Base-by-base conservation (phyloP, 1,140 invertebrate genomes). In the Drosophila oshimai region DNA sequence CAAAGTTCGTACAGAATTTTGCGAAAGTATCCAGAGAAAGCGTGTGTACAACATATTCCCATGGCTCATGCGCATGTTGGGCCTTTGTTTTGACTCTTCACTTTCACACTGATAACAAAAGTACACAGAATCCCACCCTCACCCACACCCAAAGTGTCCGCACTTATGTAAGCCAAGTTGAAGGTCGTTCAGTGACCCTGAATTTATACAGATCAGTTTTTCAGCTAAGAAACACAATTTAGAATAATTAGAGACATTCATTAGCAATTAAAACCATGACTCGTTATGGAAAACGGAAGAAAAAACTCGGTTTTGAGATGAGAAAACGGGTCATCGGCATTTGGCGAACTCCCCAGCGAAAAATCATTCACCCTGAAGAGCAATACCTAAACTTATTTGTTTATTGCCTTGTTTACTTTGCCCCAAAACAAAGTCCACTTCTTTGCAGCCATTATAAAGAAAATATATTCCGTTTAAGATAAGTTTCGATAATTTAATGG, bases 121-220 rank as follows among this genome's bases (percentile, higher is more conserved):
- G 31, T 29, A n/a, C 51, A 31, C 60, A 47, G 47, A 54, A 61
- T 53, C 31, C 29, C 18, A 6, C 31, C n/a, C n/a, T 7, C 34
- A 7, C 13, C n/a, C 6, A 6, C 12, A 6, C 39, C 31, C 31
- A 18, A 17, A 39, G 1, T 22, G 17, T 37, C 13, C n/a, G 20
- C 37, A 44, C 44, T 79, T 79, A 79, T 69, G 67, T 79, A 79
- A 79, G 53, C 62, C 49, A 36, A 47, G 53, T 60, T 74, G 74
- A 81, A 81, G 78, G 78, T 58, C 78, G 78, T 81, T 83, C 68
- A 60, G 28, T 83, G 78, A 77, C 73, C 73, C 58, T 62, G 57
- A 64, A 26, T 0, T 22, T n/a, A n/a, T n/a, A n/a, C n/a, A n/a
- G n/a, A n/a, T n/a, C n/a, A n/a, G n/a, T n/a, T n/a, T n/a, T n/a